Base-by-base conservation (phyloP, 1,140 invertebrate genomes). In the Homarus americanus region DNA sequence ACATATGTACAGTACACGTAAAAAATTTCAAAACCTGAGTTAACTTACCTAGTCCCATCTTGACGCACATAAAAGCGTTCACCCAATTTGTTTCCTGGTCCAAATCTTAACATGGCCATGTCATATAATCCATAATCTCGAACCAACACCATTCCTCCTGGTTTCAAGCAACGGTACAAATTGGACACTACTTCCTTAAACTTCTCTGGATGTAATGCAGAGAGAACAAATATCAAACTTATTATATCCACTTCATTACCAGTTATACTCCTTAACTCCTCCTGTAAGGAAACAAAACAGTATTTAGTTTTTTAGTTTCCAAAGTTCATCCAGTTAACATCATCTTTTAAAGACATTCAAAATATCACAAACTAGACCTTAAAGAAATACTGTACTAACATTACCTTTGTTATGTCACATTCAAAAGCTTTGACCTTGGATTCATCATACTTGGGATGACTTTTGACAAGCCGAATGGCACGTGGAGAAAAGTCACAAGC, bases 111-210 rank as follows among this genome's bases (percentile, higher is more conserved):
- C 94, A 99, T 99, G 2, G 99, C 98, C 96, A 99, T 97, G 94
- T 99, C 99, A 94, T 99, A 98, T n/a, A 98, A 94, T 0, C 98
- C 99, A 94, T 99, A 99, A 95, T 99, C 99, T 93, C 99, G 95
- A 93, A 99, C 98, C 5, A 99, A 94, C 4, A 99, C 93, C 53
- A 97, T 93, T 24, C 98, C 99, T 32, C 97, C 97, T 0, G 96
- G 97, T 91, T 96, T 96, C 0, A 99, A 94, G 10, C 97, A 94
- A 90, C 95, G 94, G 92, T 94, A 96, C 3, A 98, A 94, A 94
- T 97, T 98, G 75, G 94, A 93, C 0, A 98, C 94, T 15, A 96
- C 97, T 58, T 94, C 87, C 49, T 93, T 84, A 95, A 98, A 98
- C 94, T 98, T 98, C 32, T 96, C 94, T 63, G 97, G 97, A 66